A percentile compares a stretch with the other conserved stretches of the same genome.
phyloP scores from a whole-genome alignment of 1,140 invertebrate species.

The Polypedilum vanderplanki region DNA sequence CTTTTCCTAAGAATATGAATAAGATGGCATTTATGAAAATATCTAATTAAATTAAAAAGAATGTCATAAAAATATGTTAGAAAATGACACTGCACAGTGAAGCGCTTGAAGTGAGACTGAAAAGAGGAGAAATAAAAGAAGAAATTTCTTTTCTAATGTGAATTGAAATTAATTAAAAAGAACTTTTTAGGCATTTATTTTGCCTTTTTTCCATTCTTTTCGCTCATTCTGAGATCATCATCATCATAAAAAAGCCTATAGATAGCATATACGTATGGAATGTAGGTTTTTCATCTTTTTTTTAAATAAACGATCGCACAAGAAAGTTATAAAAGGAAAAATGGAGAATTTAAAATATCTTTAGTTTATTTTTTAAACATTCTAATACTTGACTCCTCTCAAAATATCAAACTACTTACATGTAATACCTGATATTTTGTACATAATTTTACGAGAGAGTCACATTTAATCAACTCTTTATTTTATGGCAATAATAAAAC shows the following conservation, averaged over 20 bases:
- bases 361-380: too few species aligned
- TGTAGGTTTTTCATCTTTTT: neutral
- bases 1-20: too few species aligned
- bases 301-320: too few species aligned
- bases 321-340: too few species aligned
- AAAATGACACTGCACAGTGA: neutral
- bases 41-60: conserved; percentile 17
- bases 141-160: neutral
- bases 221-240: neutral
- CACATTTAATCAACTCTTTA: conserved; percentile 17
- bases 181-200: neutral
- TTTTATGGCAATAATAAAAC: neutral
- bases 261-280: neutral
- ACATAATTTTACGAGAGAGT: neutral
- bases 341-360: too few species aligned
- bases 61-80: conserved; percentile 12
- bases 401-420: too few species aligned
- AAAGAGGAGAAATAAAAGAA: neutral
- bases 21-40: neutral
- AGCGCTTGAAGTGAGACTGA: neutral
- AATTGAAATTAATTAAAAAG: conserved; percentile 15
- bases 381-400: too few species aligned
- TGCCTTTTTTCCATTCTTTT: neutral
- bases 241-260: neutral
- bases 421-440: too few species aligned